Conservation (phyloP, 2,797 vertebrate species). For the Carcharodon carcharias region DNA sequence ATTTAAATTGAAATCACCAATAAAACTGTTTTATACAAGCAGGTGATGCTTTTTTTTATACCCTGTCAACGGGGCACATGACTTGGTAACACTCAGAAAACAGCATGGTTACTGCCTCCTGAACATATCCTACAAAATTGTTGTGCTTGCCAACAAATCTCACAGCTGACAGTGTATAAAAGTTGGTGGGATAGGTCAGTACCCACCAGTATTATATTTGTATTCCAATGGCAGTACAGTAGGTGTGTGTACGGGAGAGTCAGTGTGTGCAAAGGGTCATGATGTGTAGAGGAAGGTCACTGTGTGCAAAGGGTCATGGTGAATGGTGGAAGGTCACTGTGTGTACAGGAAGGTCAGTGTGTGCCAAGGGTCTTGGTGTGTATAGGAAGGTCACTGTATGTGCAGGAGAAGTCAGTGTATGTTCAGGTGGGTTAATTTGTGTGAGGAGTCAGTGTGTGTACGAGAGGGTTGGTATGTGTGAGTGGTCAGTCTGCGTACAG, state of each 20-base stretch:
- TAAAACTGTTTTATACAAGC: not conserved
- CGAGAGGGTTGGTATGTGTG: not conserved
- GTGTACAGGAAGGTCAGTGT: not conserved
- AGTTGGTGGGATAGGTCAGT: not conserved
- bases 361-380: not conserved
- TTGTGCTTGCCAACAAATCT: not conserved
- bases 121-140: not conserved
- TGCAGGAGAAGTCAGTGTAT: not conserved
- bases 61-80: not conserved
- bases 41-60: not conserved
- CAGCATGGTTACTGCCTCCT: not conserved
- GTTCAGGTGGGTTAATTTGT: not conserved
- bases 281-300: not conserved
- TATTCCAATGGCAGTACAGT: not conserved
- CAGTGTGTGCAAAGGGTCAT: not conserved
- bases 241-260: not conserved
- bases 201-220: not conserved
- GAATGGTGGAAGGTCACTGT: no score
- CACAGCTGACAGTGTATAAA: not conserved
- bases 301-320: not conserved
- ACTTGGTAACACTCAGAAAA: not conserved
- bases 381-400: no score
- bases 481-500: not conserved
- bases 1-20: not conserved
- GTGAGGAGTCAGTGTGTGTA: not conserved